Conservation (phyloP, 2,113 vertebrate genomes). For the Hepsetus odoe region DNA sequence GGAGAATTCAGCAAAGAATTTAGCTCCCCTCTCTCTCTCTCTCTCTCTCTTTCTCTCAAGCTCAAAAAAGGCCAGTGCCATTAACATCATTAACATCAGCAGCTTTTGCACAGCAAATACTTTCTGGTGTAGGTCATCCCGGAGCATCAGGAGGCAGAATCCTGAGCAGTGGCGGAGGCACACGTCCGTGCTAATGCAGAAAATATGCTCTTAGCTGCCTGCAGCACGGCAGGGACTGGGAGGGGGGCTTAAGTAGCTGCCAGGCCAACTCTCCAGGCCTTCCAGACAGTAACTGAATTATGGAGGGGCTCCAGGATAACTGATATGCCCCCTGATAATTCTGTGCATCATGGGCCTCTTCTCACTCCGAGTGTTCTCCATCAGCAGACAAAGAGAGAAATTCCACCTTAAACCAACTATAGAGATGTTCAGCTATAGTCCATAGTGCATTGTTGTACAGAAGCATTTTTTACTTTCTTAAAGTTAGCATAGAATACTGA, state of each 20-base stretch:
- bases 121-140: slow-evolving; percentile 50
- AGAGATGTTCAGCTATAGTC: neutral
- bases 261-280: slow-evolving; percentile 46
- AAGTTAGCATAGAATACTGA: neutral
- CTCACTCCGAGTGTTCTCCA: slow-evolving; percentile 28
- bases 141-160: slow-evolving; percentile 47
- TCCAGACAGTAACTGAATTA: slow-evolving; percentile 54
- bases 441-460: too few species aligned
- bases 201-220: slow-evolving; percentile 55
- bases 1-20: slow-evolving; percentile 11
- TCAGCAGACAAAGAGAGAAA: slow-evolving; percentile 23
- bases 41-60: neutral
- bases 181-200: slow-evolving; percentile 53
- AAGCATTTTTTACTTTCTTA: too few species aligned
- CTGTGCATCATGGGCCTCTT: slow-evolving; percentile 46
- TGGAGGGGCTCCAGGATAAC: slow-evolving; percentile 52
- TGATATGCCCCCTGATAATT: slow-evolving; percentile 55
- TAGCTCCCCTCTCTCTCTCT: neutral
- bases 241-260: slow-evolving; percentile 51
- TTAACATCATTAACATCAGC: slow-evolving; percentile 48
- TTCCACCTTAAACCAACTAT: slow-evolving; percentile 33
- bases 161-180: slow-evolving; percentile 29
- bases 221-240: slow-evolving; percentile 36
- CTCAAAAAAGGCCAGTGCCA: slow-evolving; percentile 41
- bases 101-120: slow-evolving; percentile 39